phyloP scores from a whole-genome alignment of 2,888 invertebrate genomes.

The Arge pagana region DNA sequence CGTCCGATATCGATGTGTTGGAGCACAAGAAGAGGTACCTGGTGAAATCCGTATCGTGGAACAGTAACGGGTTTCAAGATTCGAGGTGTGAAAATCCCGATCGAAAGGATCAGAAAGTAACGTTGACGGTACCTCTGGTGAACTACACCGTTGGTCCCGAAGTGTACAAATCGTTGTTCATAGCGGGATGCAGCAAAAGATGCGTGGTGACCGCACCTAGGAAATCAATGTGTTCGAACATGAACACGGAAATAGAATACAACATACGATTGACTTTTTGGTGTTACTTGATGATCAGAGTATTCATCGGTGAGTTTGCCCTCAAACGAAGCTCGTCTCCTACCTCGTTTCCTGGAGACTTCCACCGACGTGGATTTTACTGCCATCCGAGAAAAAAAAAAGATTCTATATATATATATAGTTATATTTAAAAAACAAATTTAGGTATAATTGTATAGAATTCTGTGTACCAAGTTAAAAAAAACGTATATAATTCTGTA shows the following conservation, averaged over 20 bases:
- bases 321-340: too few relatives aligned
- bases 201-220: slow-evolving; percentile 67
- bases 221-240: slow-evolving; percentile 65
- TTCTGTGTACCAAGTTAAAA: too few relatives aligned
- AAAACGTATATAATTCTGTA: too few relatives aligned
- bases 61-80: slow-evolving; percentile 29
- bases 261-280: slow-evolving; percentile 73
- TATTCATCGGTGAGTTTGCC: slow-evolving; percentile 52
- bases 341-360: too few relatives aligned
- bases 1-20: slow-evolving; percentile 35
- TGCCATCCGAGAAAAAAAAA: too few relatives aligned
- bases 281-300: slow-evolving; percentile 70
- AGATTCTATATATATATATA: too few relatives aligned
- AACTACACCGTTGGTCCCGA: slow-evolving; percentile 51
- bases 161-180: slow-evolving; percentile 50
- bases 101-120: slow-evolving; percentile 55
- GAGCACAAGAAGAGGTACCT: slow-evolving; percentile 31
- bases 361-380: too few relatives aligned
- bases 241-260: slow-evolving; percentile 64
- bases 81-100: slow-evolving; percentile 48
- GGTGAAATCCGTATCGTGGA: slow-evolving; percentile 26
- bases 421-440: too few relatives aligned
- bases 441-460: too few relatives aligned
- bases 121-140: slow-evolving; percentile 56
- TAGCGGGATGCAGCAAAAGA: slow-evolving; percentile 63